These are phyloP conservation scores for Pomacea maculata DNA, from an alignment of 1,140 invertebrate genomes.

Conservation along the genomic window DNA sequence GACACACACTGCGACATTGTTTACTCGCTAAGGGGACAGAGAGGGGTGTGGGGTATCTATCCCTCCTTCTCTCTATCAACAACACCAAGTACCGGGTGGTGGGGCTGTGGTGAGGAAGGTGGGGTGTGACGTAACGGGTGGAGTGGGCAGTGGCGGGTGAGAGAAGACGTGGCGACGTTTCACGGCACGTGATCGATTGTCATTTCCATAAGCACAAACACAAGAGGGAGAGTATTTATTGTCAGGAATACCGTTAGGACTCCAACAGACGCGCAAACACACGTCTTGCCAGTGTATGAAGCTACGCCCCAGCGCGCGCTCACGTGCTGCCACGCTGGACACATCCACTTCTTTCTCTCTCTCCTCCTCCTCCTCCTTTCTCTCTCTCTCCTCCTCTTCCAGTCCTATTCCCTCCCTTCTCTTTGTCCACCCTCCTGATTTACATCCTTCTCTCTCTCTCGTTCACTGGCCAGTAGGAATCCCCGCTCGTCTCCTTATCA, in stretches of 20 bases:
- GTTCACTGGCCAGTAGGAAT: neutral
- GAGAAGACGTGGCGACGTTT: neutral
- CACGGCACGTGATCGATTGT: neutral
- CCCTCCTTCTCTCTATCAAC: too few species aligned
- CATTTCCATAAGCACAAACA: constrained; percentile 14
- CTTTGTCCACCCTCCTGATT: neutral
- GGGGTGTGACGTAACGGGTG: too few species aligned
- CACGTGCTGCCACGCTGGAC: too few species aligned
- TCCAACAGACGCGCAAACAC: constrained; percentile 16
- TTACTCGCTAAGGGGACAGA: too few species aligned
- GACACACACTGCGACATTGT: too few species aligned
- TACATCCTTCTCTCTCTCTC: neutral
- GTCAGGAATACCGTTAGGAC: constrained; percentile 12
- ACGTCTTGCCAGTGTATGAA: neutral
- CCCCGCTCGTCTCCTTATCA: too few species aligned
- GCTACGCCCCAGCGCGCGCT: too few species aligned
- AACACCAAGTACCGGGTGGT: too few species aligned
- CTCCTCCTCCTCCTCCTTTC: neutral
- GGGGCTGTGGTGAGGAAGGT: too few species aligned
- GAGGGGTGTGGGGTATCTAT: too few species aligned
- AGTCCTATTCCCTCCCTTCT: neutral
- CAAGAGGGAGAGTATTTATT: constrained; percentile 8
- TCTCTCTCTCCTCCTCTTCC: neutral
- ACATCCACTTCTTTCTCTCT: neutral
- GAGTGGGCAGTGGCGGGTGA: too few species aligned